phyloP scores from a whole-genome alignment of 2,797 vertebrate species.

The Prunella strophiata region DNA sequence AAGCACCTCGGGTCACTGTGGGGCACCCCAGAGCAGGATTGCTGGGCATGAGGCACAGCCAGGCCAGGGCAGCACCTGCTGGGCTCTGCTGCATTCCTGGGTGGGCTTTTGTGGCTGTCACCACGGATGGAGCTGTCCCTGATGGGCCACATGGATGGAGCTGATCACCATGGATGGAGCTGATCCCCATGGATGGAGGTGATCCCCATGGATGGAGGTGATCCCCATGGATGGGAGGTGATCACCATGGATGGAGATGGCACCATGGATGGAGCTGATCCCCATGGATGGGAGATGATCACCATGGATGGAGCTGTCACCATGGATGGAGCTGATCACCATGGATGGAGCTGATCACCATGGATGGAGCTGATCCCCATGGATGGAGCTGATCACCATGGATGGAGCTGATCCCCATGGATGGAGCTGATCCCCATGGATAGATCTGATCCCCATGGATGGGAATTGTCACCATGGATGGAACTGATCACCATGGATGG shows the following conservation, averaged over 20 bases:
- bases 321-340: too few species aligned
- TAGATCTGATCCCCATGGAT: too few species aligned
- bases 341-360: too few species aligned
- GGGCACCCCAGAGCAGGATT: constrained; percentile 81
- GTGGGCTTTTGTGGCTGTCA: rapidly evolving
- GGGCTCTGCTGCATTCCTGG: not conserved
- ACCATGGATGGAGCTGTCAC: too few species aligned
- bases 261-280: not conserved
- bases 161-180: not conserved
- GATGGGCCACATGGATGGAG: too few species aligned
- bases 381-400: not conserved
- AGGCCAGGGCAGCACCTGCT: not conserved
- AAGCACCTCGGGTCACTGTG: constrained; percentile 74
- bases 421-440: too few species aligned
- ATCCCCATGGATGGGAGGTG: not conserved
- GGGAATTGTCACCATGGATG: not conserved
- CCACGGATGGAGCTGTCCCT: not conserved
- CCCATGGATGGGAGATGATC: not conserved
- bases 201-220: not conserved
- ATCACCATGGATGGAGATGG: not conserved
- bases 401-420: not conserved
- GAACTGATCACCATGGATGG: not conserved
- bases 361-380: rapidly evolving
- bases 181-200: not conserved
- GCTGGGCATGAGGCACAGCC: constrained; percentile 76